Evolutionary conservation across 92 coral and sea anemone genomes (phyloP), one percentile per base, ranked within the genome.

Genomic region (Epizoanthus ramosus): DNA sequence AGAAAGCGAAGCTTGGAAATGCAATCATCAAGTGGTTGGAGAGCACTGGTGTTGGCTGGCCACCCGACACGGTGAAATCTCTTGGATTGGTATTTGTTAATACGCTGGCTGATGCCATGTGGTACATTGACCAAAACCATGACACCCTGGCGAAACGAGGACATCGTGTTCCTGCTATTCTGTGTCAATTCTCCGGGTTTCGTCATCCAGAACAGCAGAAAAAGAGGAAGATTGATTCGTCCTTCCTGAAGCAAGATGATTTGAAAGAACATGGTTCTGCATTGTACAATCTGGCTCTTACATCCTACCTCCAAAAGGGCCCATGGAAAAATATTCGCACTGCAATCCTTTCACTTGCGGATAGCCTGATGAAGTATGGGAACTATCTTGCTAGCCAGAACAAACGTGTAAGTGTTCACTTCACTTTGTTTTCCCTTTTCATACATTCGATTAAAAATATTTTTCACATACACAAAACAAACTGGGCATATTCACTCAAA

Each of bases 61-160:
- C 87, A 18, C 81, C 80, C 58, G 87, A 83, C 52, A 21, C 63
- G 22, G 84, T 63, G 1, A 80, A 39, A 39, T 66, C 76, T 23
- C 50, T 80, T 33, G 87, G 83, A 35, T 4, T 25, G 31, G 47
- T 35, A 57, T 86, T 86, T 80, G 85, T 86, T 76, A 86, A 86
- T 47, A 86, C 89, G 7, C 39, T 86, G 57, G 60, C 80, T 23
- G 89, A 80, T 71, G 73, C 89, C 50, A 21, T 86, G 71, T 86
- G 81, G 89, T 86, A 86, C 52, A 86, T 86, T 4, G 89, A 86
- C 56, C 74, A 60, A 57, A 86, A 80, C 54, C 81, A 86, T 71
- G 89, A 56, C 43, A 79, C 74, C 6, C 73, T 86, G 56, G 39
- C 43, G 19, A 86, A 31, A 17, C 73, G 74, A 71, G 85, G 68